Conservation (phyloP, 2,797 vertebrate genomes). For the Uromys caudimaculatus region DNA sequence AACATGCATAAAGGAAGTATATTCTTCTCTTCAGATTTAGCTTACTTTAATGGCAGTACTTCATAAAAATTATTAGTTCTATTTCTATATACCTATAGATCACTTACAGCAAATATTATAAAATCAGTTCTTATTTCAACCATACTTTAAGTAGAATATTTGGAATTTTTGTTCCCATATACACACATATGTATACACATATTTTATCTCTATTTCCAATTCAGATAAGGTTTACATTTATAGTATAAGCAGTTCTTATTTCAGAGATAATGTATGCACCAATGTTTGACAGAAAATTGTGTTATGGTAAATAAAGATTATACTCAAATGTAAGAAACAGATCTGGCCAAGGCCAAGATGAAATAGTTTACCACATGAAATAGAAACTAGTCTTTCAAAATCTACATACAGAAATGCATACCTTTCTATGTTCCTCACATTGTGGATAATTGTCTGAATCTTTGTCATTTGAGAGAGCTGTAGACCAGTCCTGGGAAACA, state of each 20-base stretch:
- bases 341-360: background rate
- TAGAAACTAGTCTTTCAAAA: background rate
- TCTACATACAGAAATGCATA: background rate
- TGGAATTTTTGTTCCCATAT: background rate
- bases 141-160: background rate
- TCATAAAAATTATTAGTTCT: background rate
- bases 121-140: background rate
- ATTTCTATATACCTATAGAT: background rate
- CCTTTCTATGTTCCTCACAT: rapidly evolving
- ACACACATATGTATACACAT: background rate
- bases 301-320: background rate
- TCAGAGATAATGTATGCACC: background rate
- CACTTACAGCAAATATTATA: background rate
- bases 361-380: background rate
- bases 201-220: background rate
- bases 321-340: background rate
- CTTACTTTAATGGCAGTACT: background rate
- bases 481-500: background rate
- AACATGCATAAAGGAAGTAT: background rate
- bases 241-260: background rate
- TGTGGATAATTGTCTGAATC: background rate
- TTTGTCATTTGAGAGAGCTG: background rate
- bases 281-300: background rate
- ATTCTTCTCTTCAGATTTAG: background rate
- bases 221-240: background rate